phyloP scores from a whole-genome alignment of 2,797 vertebrate species.

The Xenopus petersii region DNA sequence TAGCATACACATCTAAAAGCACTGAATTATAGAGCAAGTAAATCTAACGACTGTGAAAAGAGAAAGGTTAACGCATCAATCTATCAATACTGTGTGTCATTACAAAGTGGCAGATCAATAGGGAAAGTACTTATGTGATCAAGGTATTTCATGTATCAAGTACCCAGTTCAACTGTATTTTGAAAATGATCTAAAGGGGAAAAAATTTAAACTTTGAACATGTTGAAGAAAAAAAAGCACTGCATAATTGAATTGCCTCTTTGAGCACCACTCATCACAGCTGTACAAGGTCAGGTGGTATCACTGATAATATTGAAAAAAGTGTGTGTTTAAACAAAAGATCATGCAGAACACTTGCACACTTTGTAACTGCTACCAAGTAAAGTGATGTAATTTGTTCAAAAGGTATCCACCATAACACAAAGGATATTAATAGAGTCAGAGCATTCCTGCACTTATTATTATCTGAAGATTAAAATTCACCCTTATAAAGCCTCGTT shows the following conservation, averaged over 20 bases:
- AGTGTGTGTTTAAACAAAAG: too few relatives aligned
- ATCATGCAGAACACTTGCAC: too few relatives aligned
- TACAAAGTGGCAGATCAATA: constrained; percentile 38
- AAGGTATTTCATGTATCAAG: constrained; percentile 38
- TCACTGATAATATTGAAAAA: not conserved
- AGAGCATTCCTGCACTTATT: too few relatives aligned
- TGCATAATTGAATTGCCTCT: constrained; percentile 12
- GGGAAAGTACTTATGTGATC: constrained; percentile 42
- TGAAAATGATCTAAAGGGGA: constrained; percentile 14
- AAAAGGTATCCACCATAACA: too few relatives aligned
- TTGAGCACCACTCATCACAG: not conserved
- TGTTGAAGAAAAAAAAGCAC: constrained; percentile 13
- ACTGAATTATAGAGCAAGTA: too few relatives aligned
- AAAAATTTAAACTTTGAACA: constrained; percentile 27
- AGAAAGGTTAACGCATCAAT: constrained; percentile 31
- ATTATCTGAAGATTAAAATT: too few relatives aligned
- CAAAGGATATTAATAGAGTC: too few relatives aligned
- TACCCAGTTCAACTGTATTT: constrained; percentile 28
- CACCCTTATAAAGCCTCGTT: too few relatives aligned
- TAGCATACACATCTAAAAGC: too few relatives aligned
- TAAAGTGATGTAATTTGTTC: too few relatives aligned
- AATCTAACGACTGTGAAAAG: too few relatives aligned
- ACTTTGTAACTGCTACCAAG: too few relatives aligned
- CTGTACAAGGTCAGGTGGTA: not conserved
- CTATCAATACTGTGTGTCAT: constrained; percentile 34